phyloP scores from a whole-genome alignment of 2,797 vertebrate genomes.

The Cossypha niveicapilla region DNA sequence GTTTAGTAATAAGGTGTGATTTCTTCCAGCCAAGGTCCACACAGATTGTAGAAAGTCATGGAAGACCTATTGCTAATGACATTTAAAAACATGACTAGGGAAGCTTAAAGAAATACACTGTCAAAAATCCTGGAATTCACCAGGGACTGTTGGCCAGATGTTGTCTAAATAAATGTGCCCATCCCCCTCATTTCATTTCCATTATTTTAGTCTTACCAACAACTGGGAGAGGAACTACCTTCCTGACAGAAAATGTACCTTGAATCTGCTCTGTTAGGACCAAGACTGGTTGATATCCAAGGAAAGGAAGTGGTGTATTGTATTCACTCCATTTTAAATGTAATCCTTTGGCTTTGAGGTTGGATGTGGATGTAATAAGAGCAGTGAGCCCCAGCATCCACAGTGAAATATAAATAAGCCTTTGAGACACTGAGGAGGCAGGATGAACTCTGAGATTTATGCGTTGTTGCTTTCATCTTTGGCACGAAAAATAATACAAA shows the following conservation, averaged over 20 bases:
- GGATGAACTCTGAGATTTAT: constrained; percentile 25
- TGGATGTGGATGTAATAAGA: not conserved
- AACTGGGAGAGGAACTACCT: not conserved
- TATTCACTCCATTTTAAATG: not conserved
- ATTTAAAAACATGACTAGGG: not conserved
- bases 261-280: not conserved
- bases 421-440: constrained; percentile 5
- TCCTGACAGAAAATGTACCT: not conserved
- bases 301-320: not conserved
- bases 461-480: constrained; percentile 4
- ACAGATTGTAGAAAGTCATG: not conserved
- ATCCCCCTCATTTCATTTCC: not conserved
- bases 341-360: not conserved
- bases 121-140: not conserved
- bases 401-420: not conserved
- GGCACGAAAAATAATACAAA: constrained; percentile 11
- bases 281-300: not conserved
- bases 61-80: not conserved
- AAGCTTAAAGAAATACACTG: not conserved
- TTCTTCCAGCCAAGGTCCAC: not conserved
- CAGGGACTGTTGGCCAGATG: not conserved
- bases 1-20: not conserved
- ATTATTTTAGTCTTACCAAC: not conserved
- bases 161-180: not conserved
- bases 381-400: not conserved